These are phyloP conservation scores for Neodontobutis hainanensis DNA, from an alignment of 2,113 vertebrate species.

Conservation along the genomic window DNA sequence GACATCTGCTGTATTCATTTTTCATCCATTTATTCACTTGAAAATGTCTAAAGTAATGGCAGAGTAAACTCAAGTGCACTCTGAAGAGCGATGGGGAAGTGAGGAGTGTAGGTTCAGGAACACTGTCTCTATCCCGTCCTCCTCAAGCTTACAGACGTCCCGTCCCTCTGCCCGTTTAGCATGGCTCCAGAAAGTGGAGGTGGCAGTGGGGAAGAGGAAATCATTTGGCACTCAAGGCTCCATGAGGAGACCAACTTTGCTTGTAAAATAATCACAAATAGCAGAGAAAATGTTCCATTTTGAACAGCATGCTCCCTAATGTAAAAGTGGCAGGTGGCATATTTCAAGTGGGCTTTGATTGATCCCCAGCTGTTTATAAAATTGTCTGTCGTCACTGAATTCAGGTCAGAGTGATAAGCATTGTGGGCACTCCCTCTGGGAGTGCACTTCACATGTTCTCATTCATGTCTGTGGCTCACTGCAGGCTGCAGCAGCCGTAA, in stretches of 20 bases:
- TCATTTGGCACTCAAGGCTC: slow-evolving; percentile 77
- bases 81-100: slow-evolving; percentile 19
- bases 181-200: slow-evolving; percentile 68
- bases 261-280: slow-evolving; percentile 83
- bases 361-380: slow-evolving; percentile 84
- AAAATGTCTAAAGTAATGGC: slow-evolving; percentile 35
- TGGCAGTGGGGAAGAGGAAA: slow-evolving; percentile 68
- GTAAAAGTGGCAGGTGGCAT: slow-evolving; percentile 83
- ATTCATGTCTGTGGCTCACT: slow-evolving; percentile 13
- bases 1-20: background rate
- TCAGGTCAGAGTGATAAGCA: slow-evolving; percentile 84
- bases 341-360: slow-evolving; percentile 81
- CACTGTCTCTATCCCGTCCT: slow-evolving; percentile 60
- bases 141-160: slow-evolving; percentile 64
- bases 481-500: no score
- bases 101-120: slow-evolving; percentile 48
- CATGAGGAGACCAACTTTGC: slow-evolving; percentile 77
- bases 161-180: slow-evolving; percentile 55
- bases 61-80: slow-evolving; percentile 25
- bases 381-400: slow-evolving; percentile 82
- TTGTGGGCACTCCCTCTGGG: slow-evolving; percentile 72
- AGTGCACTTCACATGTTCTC: slow-evolving; percentile 62
- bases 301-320: slow-evolving; percentile 82
- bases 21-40: slow-evolving; percentile 15
- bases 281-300: slow-evolving; percentile 80